Evolutionary conservation across 1,140 invertebrate genomes (phyloP).

Genomic region (Drosophila kepulauana): DNA sequence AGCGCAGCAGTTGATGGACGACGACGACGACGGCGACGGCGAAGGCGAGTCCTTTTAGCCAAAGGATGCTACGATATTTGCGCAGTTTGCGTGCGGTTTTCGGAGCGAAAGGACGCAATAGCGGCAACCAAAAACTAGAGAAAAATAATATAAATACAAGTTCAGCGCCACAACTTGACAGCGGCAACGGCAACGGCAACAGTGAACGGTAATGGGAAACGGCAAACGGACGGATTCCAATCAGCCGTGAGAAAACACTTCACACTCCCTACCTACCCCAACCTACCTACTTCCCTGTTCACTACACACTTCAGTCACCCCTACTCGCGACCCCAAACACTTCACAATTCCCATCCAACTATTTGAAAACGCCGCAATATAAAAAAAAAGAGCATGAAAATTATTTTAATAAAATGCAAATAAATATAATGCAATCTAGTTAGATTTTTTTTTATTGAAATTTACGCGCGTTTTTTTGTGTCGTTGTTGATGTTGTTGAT

Average conservation of each 20-base stretch:
- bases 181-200: not conserved
- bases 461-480: slow-evolving; percentile 26
- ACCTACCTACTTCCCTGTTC: not conserved
- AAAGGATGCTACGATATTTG: slow-evolving; percentile 75
- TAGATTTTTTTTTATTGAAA: not conserved
- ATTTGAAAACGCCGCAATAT: not conserved
- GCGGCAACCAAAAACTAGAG: slow-evolving; percentile 31
- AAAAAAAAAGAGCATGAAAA: not conserved
- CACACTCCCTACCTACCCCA: not conserved
- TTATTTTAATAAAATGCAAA: not conserved
- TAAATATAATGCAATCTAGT: not conserved
- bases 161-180: slow-evolving; percentile 13
- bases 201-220: slow-evolving; percentile 17
- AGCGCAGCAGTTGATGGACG: not conserved
- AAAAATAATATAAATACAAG: not conserved
- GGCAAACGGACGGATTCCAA: slow-evolving; percentile 15
- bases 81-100: slow-evolving; percentile 81
- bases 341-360: not conserved
- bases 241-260: slow-evolving; percentile 31
- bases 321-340: too few relatives aligned
- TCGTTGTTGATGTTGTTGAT: slow-evolving; percentile 14
- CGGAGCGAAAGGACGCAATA: slow-evolving; percentile 74
- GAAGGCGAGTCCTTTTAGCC: slow-evolving; percentile 65
- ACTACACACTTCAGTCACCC: too few relatives aligned
- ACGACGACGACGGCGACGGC: slow-evolving; percentile 19